A percentile compares a stretch with the other conserved stretches of the same genome.
Conservation (phyloP, 2,888 invertebrate species). For the Operophtera brumata region DNA sequence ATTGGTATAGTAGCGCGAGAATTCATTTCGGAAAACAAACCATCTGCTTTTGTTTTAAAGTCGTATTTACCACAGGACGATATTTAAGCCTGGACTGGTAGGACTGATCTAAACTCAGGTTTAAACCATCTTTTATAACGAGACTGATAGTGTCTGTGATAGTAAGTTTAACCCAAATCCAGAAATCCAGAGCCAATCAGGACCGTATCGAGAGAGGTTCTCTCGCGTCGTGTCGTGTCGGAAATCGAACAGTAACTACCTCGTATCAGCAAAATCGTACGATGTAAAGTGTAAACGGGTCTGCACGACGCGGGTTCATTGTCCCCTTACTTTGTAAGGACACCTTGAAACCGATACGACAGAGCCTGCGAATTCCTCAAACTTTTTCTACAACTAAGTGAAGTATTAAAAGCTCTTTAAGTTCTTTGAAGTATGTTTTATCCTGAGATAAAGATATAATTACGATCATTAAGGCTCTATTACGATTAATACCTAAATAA, state of each 20-base stretch:
- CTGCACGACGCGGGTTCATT: constrained; percentile 1
- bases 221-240: background rate
- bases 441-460: background rate
- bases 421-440: background rate
- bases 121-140: no score
- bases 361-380: background rate
- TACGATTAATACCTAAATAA: no score
- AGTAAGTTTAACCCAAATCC: no score
- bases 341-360: constrained; percentile 15
- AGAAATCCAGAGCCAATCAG: no score
- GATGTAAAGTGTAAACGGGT: constrained; percentile 11
- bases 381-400: background rate
- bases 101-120: no score
- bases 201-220: background rate
- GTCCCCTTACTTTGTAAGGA: constrained; percentile 15
- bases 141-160: no score
- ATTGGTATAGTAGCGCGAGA: no score
- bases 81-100: no score
- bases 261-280: background rate
- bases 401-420: background rate
- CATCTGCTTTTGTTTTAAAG: no score
- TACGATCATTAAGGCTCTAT: no score
- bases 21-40: no score
- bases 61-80: no score
- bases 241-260: background rate